These are phyloP conservation scores for Semibalanus balanoides DNA, from an alignment of 1,140 invertebrate species.

Conservation along the genomic window DNA sequence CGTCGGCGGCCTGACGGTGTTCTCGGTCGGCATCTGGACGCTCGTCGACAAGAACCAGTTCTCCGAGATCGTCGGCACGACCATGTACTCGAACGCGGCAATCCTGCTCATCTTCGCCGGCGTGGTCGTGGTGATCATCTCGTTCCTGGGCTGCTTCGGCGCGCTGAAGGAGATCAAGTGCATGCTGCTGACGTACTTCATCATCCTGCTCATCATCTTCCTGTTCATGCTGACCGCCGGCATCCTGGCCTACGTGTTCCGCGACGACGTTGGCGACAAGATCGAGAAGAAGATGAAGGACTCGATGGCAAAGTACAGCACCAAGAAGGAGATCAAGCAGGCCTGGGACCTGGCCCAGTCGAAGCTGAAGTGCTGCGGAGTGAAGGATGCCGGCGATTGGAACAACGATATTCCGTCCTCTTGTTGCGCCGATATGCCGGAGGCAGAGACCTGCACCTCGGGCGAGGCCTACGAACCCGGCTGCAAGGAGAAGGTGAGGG, in stretches of 20 bases:
- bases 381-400: background rate
- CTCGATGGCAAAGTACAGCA: conserved; percentile 52
- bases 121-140: conserved; percentile 22
- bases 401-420: background rate
- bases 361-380: background rate
- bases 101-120: conserved; percentile 42
- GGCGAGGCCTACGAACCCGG: conserved; percentile 51
- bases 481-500: conserved; percentile 50
- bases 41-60: conserved; percentile 65
- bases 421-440: background rate
- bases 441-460: conserved; percentile 26
- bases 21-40: conserved; percentile 63
- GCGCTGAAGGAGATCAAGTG: conserved; percentile 25
- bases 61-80: conserved; percentile 61
- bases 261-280: conserved; percentile 49
- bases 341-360: background rate
- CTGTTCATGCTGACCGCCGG: conserved; percentile 75
- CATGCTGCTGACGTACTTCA: conserved; percentile 58
- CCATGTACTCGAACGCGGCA: conserved; percentile 63
- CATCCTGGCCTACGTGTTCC: conserved; percentile 73
- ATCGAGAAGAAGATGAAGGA: conserved; percentile 56
- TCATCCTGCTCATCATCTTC: conserved; percentile 67
- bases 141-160: conserved; percentile 25
- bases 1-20: conserved; percentile 55
- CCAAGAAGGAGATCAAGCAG: conserved; percentile 21